A percentile compares a stretch with the other conserved stretches of the same genome.
These are phyloP conservation scores for Helobdella robusta DNA, from an alignment of 2,888 invertebrate species.

Conservation along the genomic window DNA sequence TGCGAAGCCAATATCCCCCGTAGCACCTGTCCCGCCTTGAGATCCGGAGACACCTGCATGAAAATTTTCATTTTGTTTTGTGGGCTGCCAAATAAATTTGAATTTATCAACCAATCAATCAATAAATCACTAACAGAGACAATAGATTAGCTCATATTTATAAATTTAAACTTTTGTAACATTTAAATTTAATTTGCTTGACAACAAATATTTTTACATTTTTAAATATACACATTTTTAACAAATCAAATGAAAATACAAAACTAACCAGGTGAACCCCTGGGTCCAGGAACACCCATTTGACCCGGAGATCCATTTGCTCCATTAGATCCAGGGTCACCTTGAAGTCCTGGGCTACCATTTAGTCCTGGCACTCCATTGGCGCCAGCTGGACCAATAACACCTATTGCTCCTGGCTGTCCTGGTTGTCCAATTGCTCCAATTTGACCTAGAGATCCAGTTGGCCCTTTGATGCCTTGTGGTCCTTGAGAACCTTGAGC, in stretches of 20 bases:
- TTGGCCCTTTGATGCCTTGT: slow-evolving; percentile 36
- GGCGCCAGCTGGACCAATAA: slow-evolving; percentile 28
- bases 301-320: slow-evolving; percentile 20
- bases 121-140: no score
- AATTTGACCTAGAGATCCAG: slow-evolving; percentile 30
- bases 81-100: no score
- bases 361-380: slow-evolving; percentile 26
- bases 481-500: slow-evolving; percentile 26
- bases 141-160: no score
- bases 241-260: no score
- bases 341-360: slow-evolving; percentile 29
- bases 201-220: no score
- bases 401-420: slow-evolving; percentile 20
- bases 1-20: slow-evolving; percentile 10
- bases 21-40: no score
- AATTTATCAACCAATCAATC: no score
- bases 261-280: slow-evolving; percentile 25
- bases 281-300: slow-evolving; percentile 24
- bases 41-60: no score
- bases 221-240: no score
- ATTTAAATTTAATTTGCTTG: no score
- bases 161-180: no score
- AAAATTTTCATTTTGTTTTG: no score
- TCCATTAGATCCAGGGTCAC: slow-evolving; percentile 27
- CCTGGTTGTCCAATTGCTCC: slow-evolving; percentile 24